A percentile compares a stretch with the other conserved stretches of the same genome.
Evolutionary conservation across 2,888 invertebrate species (phyloP).

Genomic region (Sinopyrophorus schimmeli): DNA sequence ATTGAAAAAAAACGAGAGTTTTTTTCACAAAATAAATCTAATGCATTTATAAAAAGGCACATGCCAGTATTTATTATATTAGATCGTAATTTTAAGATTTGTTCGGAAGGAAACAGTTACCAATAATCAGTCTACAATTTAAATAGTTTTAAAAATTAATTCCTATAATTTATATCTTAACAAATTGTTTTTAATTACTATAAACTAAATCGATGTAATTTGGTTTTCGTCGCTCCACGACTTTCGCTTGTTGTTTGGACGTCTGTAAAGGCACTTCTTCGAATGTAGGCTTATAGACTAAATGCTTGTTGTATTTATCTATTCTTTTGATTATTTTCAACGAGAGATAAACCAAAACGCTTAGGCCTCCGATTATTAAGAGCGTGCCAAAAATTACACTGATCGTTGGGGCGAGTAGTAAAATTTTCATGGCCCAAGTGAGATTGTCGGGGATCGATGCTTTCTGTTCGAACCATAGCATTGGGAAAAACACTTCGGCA

Average conservation of each 20-base stretch:
- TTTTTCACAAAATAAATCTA: no score
- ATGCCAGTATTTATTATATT: no score
- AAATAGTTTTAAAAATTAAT: no score
- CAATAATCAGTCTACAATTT: no score
- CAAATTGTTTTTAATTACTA: no score
- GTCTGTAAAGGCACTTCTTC: conserved; percentile 13
- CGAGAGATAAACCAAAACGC: neutral
- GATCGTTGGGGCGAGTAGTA: conserved; percentile 55
- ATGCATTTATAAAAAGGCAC: no score
- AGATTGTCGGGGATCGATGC: conserved; percentile 63
- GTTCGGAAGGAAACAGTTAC: no score
- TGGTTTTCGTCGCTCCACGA: neutral
- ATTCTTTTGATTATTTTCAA: neutral
- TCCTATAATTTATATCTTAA: no score
- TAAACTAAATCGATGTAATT: conserved; percentile 12
- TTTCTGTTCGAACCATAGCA: conserved; percentile 78
- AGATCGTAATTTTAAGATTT: no score
- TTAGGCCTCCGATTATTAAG: conserved; percentile 5
- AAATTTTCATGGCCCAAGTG: conserved; percentile 58
- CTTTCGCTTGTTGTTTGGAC: neutral
- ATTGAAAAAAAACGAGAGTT: no score
- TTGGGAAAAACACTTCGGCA: conserved; percentile 71
- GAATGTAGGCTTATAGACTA: no score
- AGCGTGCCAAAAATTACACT: neutral
- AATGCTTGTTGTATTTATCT: neutral